Evolutionary conservation across 2,888 invertebrate genomes (phyloP).

Genomic region (Drosophila subsilvestris): DNA sequence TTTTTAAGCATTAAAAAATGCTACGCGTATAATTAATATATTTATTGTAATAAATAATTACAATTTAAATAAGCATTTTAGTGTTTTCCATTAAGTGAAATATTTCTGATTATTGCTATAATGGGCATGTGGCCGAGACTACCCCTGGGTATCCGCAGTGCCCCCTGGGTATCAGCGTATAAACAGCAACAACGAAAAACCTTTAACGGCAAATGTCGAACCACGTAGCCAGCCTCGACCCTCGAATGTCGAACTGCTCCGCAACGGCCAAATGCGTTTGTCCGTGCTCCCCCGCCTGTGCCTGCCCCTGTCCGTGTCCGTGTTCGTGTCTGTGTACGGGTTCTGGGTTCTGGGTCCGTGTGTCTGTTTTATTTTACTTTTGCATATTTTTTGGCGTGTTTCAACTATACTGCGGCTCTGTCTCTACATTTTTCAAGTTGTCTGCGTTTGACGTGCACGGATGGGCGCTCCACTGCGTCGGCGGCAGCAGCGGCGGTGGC

Average conservation of each 20-base stretch:
- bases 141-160: constrained; percentile 1
- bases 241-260: constrained; percentile 47
- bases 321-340: too few relatives aligned
- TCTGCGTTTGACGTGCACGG: constrained; percentile 81
- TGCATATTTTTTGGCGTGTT: constrained; percentile 81
- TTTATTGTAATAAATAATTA: too few relatives aligned
- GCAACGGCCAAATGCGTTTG: constrained; percentile 49
- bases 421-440: constrained; percentile 81
- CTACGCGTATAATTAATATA: too few relatives aligned
- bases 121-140: too few relatives aligned
- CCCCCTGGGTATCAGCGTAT: constrained; percentile 26
- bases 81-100: too few relatives aligned
- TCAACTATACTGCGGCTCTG: constrained; percentile 78
- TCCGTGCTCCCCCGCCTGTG: constrained; percentile 1
- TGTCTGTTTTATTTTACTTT: constrained; percentile 81
- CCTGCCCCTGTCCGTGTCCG: constrained; percentile 12
- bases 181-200: constrained; percentile 60
- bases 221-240: constrained; percentile 59
- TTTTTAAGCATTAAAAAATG: too few relatives aligned
- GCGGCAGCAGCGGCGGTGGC: constrained; percentile 19
- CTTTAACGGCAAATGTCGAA: constrained; percentile 78
- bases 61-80: too few relatives aligned
- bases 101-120: not conserved
- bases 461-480: constrained; percentile 78
- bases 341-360: constrained; percentile 36